Base-by-base conservation (phyloP, 1,140 invertebrate genomes). In the Drosophila nasuta region DNA sequence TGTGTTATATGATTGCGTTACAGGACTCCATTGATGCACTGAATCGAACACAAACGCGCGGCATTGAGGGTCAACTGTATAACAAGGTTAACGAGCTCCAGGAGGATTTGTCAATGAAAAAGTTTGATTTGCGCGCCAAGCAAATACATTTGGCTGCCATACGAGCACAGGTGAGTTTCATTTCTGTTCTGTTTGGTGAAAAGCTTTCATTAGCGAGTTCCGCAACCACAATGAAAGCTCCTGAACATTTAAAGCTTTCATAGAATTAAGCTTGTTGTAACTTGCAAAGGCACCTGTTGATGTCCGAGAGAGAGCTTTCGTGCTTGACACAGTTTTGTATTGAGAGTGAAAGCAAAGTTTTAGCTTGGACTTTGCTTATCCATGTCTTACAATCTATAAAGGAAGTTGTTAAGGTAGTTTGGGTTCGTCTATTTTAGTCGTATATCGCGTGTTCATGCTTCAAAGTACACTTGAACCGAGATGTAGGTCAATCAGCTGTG, bases 51-150 rank as follows among this genome's bases (percentile, higher is more conserved):
- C 98, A 98, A 93, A 96, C 96, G 85, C 96, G 98, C 94, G 98
- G 94, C 88, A 93, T 95, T 67, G 98, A 98, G 91, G 96, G 96
- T 54, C 96, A 95, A 81, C 94, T 98, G 30, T 98, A 96, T 93
- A 98, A 97, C 86, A 99, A 98, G 94, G 97, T 97, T 64, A 98
- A 98, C 92, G 98, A 99, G 93, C 93, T 97, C 17, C 96, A 99
- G 93, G 97, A 98, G 93, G 98, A 99, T 86, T 97, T 99, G 92
- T 98, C 97, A 79, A 95, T 97, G 93, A 98, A 98, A 93, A 95
- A 97, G 81, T 98, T 98, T 92, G 97, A 99, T 93, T 95, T 98
- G 56, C 95, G 97, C 59, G 96, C 97, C 25, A 97, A 97, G 28
- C 97, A 98, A 92, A 95, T 99, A 60, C 97, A 98, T 93, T 94